Evolutionary conservation across 23 tunicate species (phyloP).

Genomic region (Botrylloides violaceus): DNA sequence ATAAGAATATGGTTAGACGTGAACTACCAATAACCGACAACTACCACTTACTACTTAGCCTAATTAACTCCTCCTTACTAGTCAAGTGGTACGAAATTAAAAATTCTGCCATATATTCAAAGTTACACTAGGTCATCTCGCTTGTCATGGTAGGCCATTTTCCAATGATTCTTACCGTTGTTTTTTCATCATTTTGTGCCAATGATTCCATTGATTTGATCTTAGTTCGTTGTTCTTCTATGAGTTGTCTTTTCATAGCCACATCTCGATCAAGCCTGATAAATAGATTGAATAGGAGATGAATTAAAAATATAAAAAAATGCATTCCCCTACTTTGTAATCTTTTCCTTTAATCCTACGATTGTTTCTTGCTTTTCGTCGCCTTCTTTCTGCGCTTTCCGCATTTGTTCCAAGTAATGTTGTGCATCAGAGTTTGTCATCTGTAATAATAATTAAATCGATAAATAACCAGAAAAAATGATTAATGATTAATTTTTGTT

Average conservation of each 20-base stretch:
- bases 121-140: too few relatives aligned
- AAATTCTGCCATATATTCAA: too few relatives aligned
- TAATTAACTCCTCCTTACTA: too few relatives aligned
- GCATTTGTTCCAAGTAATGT: constrained; percentile 42
- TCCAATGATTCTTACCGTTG: constrained; percentile 35
- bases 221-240: constrained; percentile 73
- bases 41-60: too few relatives aligned
- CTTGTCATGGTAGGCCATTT: too few relatives aligned
- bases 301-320: not conserved
- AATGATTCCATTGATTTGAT: constrained; percentile 38
- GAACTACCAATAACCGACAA: too few relatives aligned
- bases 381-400: constrained; percentile 49
- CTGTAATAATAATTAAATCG: constrained; percentile 12
- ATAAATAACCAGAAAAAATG: not conserved
- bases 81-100: too few relatives aligned
- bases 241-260: constrained; percentile 75
- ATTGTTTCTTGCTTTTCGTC: constrained; percentile 49
- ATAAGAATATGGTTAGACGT: too few relatives aligned
- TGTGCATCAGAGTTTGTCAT: constrained; percentile 39
- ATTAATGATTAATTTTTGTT: not conserved
- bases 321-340: constrained; percentile 33
- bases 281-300: not conserved
- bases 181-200: constrained; percentile 31
- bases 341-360: constrained; percentile 53
- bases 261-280: constrained; percentile 81